Evolutionary conservation across 2,888 invertebrate species (phyloP).

Genomic region (Baccha elongata): DNA sequence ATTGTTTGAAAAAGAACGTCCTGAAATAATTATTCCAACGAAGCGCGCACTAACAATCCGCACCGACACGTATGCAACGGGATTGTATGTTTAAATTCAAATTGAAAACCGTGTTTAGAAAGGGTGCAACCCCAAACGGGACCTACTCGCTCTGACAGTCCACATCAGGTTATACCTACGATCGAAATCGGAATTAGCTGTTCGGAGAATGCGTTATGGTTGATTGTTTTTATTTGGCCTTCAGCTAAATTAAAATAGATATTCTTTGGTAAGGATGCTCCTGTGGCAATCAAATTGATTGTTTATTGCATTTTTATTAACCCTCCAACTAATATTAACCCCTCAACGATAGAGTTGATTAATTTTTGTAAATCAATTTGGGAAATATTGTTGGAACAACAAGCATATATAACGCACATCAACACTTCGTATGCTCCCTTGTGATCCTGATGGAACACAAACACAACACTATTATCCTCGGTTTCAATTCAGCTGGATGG

Average conservation of each 20-base stretch:
- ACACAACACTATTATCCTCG: slow-evolving; percentile 38
- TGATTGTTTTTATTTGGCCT: slow-evolving; percentile 54
- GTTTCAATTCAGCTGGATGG: slow-evolving; percentile 36
- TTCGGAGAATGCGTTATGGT: slow-evolving; percentile 50
- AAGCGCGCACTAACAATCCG: slow-evolving; percentile 4
- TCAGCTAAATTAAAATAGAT: slow-evolving; percentile 28
- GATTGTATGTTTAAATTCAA: slow-evolving; percentile 44
- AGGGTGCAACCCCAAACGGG: slow-evolving; percentile 36
- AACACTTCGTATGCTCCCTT: slow-evolving; percentile 35
- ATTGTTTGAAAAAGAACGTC: slow-evolving; percentile 4
- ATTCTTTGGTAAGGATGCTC: slow-evolving; percentile 28
- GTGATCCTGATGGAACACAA: neutral
- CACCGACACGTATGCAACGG: slow-evolving; percentile 4
- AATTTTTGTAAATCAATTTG: slow-evolving; percentile 57
- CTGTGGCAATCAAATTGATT: slow-evolving; percentile 68
- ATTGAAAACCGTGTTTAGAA: slow-evolving; percentile 64
- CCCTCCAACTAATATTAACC: neutral
- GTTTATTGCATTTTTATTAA: slow-evolving; percentile 48
- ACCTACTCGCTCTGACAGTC: neutral
- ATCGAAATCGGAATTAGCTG: slow-evolving; percentile 52
- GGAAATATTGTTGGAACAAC: slow-evolving; percentile 41
- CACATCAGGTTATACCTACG: slow-evolving; percentile 4
- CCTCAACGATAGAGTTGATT: slow-evolving; percentile 51
- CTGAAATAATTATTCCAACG: slow-evolving; percentile 9
- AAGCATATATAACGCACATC: slow-evolving; percentile 42